Evolutionary conservation across 2,113 vertebrate genomes (phyloP).

Genomic region (Ameiurus melas): DNA sequence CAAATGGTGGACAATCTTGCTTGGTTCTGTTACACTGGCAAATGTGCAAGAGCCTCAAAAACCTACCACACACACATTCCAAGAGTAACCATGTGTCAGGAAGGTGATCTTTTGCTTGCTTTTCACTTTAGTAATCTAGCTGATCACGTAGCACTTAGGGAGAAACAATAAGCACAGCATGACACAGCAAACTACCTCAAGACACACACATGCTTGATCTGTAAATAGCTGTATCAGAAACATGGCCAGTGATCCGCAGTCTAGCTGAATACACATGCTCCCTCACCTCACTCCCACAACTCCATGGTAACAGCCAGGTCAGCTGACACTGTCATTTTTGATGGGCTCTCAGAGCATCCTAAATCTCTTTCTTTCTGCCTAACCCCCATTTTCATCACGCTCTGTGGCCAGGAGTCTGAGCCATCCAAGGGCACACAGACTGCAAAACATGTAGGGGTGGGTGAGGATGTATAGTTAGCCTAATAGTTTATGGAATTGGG

Average conservation of each 20-base stretch:
- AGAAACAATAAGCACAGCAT: not conserved
- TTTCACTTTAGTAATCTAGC: constrained; percentile 36
- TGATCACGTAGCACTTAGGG: not conserved
- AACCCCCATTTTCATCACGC: constrained; percentile 27
- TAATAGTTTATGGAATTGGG: not conserved
- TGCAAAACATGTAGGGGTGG: not conserved
- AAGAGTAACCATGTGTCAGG: constrained; percentile 7
- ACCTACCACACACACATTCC: constrained; percentile 1
- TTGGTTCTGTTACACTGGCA: constrained; percentile 49
- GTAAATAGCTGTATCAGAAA: constrained; percentile 20
- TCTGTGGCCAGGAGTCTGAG: not conserved
- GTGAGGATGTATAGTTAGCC: not conserved
- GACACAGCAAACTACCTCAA: not conserved
- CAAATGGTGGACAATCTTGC: constrained; percentile 23
- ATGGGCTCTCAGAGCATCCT: constrained; percentile 52
- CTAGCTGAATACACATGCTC: constrained; percentile 14
- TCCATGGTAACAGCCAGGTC: constrained; percentile 64
- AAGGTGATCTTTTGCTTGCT: not conserved
- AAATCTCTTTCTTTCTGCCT: constrained; percentile 30
- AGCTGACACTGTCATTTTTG: constrained; percentile 56
- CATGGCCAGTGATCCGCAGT: constrained; percentile 17
- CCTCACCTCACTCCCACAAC: constrained; percentile 46
- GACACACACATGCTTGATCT: constrained; percentile 5
- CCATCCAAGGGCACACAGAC: not conserved
- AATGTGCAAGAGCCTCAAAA: constrained; percentile 1